Evolutionary conservation across 2,888 invertebrate genomes (phyloP), one percentile per base, ranked within the genome.

Genomic region (Agapostemon virescens): DNA sequence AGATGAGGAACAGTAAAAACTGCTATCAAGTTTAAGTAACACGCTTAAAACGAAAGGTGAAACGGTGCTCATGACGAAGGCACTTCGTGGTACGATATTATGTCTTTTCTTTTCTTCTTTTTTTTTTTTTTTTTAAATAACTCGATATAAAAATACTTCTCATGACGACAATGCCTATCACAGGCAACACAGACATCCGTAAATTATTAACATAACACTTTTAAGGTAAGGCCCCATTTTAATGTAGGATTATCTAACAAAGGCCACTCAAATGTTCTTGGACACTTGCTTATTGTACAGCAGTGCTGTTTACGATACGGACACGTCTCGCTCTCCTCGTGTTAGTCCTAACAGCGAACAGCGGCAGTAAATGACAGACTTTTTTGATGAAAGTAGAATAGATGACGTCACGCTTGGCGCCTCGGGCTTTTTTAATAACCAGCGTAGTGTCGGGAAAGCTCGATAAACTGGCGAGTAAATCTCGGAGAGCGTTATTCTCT

Each of bases 161-260:
- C 49, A 49, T 45, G 55, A 75, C 30, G n/a, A 33, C 63, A 64
- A 61, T 75, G 81, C 75, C 75, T 64, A 66, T 71, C 75, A 64
- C n/a, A n/a, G 81, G 61, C 67, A 64, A 68, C 33, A 11, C 45
- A 70, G 30, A 66, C 72, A 63, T 38, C 38, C 68, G 42, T 74
- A 68, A 74, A 63, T 79, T 64, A 64, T 55, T 72, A 69, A 81
- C 73, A 66, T 81, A 83, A 80, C 81, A 49, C 45, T 81, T 74
- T 71, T 63, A 80, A 66, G 49, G 61, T 74, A 78, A 81, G 76
- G 67, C 74, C 71, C 45, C 52, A 69, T 49, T 77, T 87, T 87
- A 86, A 86, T 86, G 87, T 86, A 80, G 72, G 26, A 6, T 78
- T 42, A 38, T 67, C 71, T 71, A 85, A 77, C 63, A 26, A 83